Base-by-base conservation (phyloP, 2,888 invertebrate species). In the Hofmannophila pseudospretella region DNA sequence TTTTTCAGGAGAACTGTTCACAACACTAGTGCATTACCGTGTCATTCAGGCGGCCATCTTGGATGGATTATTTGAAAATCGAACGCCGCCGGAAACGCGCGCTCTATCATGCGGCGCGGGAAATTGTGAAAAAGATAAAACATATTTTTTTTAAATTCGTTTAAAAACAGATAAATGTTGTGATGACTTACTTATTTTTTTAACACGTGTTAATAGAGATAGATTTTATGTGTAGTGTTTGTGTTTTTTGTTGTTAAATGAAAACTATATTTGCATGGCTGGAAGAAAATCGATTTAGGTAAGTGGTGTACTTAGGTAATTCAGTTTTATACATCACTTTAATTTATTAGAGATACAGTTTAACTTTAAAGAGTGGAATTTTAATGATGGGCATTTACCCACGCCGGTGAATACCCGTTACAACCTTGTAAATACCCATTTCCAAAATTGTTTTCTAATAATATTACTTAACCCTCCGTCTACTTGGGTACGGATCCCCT, bases 21-120 rank as follows among this genome's bases (percentile, higher is more conserved):
- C 55, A 45, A 34, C 74, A 71, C 78, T 76, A 69, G 40, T 25
- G 38, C 54, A 63, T 66, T 61, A 66, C 62, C 45, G 52, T 62
- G 67, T 63, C 65, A 66, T 58, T 64, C 62, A 50, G 58, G 49
- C 67, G 44, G 79, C 82, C 81, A 82, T 82, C 58, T 79, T 80
- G 76, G 66, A 73, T 70, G 63, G 65, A 67, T 74, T 81, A 82
- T 82, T 82, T 79, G 76, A 79, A 82, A 82, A 77, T 69, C 71
- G 75, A 70, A 75, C 63, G 58, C 68, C 58, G 66, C 51, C 68
- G 70, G 71, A 71, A 71, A 55, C 76, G 68, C 67, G 72, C 77
- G 79, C 55, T 56, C 27, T 3, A 49, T 54, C 38, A 61, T 51
- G 57, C 37, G 45, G 60, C 67, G 76, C 59, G 67, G 64, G 63